A percentile compares a stretch with the other conserved stretches of the same genome.
These are phyloP conservation scores for Notocelia uddmanniana DNA, from an alignment of 2,888 invertebrate species.

Conservation along the genomic window DNA sequence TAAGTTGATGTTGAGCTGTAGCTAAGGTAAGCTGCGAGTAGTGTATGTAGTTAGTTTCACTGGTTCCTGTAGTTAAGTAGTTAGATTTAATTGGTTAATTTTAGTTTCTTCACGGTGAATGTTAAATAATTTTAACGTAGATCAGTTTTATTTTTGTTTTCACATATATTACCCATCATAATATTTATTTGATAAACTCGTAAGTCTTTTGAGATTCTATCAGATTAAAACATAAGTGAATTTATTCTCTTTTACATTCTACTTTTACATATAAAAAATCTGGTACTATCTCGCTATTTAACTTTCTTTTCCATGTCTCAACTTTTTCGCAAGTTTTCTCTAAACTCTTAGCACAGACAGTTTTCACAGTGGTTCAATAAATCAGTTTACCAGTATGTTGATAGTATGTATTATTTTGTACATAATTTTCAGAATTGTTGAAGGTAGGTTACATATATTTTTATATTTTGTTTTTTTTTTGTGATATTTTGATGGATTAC, in stretches of 20 bases:
- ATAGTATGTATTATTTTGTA: no score
- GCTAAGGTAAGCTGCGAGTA: conserved; percentile 57
- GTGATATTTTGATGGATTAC: no score
- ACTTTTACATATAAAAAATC: neutral
- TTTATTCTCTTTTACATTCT: neutral
- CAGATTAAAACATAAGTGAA: neutral
- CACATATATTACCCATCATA: no score
- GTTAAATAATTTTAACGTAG: neutral
- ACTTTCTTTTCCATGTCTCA: neutral
- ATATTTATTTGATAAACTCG: neutral
- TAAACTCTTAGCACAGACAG: no score
- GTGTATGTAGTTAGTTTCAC: conserved; percentile 21
- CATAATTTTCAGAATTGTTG: no score
- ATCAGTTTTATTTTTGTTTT: neutral
- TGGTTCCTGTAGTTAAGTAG: conserved; percentile 8
- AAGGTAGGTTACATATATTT: no score
- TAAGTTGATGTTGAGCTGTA: conserved; percentile 58
- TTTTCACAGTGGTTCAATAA: neutral
- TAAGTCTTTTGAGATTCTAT: neutral
- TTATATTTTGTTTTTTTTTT: no score
- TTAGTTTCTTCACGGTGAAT: neutral
- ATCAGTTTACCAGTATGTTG: neutral
- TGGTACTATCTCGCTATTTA: neutral
- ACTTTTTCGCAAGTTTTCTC: neutral
- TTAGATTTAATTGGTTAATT: conserved; percentile 14